Evolutionary conservation across 2,888 invertebrate species (phyloP).

Genomic region (Psylliodes chrysocephalus): DNA sequence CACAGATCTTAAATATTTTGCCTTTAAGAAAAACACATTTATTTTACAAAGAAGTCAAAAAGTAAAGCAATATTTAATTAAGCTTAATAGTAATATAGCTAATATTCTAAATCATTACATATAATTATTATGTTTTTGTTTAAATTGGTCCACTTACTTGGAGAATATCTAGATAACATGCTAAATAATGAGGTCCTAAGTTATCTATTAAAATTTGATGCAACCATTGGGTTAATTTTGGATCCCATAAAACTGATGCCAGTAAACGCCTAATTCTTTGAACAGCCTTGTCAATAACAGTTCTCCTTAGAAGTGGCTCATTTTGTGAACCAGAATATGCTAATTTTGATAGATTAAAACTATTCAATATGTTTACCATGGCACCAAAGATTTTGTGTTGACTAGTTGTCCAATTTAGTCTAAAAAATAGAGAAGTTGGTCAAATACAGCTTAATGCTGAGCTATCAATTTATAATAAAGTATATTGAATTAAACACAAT

Average conservation of each 20-base stretch:
- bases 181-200: constrained; percentile 73
- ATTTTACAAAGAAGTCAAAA: too few relatives aligned
- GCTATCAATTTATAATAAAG: too few relatives aligned
- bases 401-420: constrained; percentile 72
- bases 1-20: too few relatives aligned
- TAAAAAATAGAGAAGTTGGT: too few relatives aligned
- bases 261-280: constrained; percentile 75
- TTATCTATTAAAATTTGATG: constrained; percentile 77
- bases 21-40: too few relatives aligned
- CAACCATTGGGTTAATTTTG: constrained; percentile 79
- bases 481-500: too few relatives aligned
- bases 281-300: constrained; percentile 77
- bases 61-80: too few relatives aligned
- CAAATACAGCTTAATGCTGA: too few relatives aligned
- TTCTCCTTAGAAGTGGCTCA: constrained; percentile 76
- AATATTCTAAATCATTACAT: too few relatives aligned
- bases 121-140: too few relatives aligned
- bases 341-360: constrained; percentile 73
- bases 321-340: constrained; percentile 69
- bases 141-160: too few relatives aligned
- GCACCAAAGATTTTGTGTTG: constrained; percentile 76
- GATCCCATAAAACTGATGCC: constrained; percentile 78
- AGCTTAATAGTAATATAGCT: too few relatives aligned
- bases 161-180: constrained; percentile 80
- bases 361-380: constrained; percentile 73